These are phyloP conservation scores for Lasioglossum baleicum DNA, from an alignment of 1,140 invertebrate species.

Conservation along the genomic window DNA sequence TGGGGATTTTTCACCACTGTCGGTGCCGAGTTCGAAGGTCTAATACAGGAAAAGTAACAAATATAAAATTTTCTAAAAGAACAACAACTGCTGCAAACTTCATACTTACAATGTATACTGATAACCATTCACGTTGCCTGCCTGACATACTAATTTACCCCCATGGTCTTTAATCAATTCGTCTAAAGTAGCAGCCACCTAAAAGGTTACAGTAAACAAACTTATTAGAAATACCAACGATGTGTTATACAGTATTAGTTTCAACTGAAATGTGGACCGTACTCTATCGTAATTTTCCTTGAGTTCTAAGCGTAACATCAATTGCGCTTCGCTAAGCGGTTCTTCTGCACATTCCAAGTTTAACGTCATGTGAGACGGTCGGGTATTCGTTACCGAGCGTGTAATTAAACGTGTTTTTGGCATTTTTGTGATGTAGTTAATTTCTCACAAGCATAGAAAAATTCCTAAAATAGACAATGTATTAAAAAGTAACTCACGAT, in stretches of 20 bases:
- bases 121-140: slow-evolving; percentile 71
- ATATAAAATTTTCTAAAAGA: slow-evolving; percentile 19
- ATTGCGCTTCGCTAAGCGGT: slow-evolving; percentile 83
- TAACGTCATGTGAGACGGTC: slow-evolving; percentile 78
- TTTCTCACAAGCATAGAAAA: neutral
- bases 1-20: slow-evolving; percentile 61
- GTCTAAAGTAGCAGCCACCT: slow-evolving; percentile 71
- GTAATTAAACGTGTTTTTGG: slow-evolving; percentile 61
- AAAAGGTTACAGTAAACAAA: neutral
- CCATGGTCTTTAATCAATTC: slow-evolving; percentile 75
- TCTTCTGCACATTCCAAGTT: slow-evolving; percentile 86
- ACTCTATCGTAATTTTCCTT: slow-evolving; percentile 76
- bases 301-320: slow-evolving; percentile 80
- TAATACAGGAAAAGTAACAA: slow-evolving; percentile 50
- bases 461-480: neutral
- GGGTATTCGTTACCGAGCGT: slow-evolving; percentile 65
- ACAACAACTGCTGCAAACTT: slow-evolving; percentile 30
- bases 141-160: slow-evolving; percentile 73
- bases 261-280: slow-evolving; percentile 2
- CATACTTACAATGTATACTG: slow-evolving; percentile 75
- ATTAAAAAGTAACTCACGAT: neutral
- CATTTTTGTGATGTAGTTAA: slow-evolving; percentile 46
- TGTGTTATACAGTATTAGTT: neutral
- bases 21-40: slow-evolving; percentile 61
- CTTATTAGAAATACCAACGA: neutral